A percentile compares a stretch with the other conserved stretches of the same genome.
These are phyloP conservation scores for Omphaloscelis lunosa DNA, from an alignment of 2,888 invertebrate species.

Conservation along the genomic window DNA sequence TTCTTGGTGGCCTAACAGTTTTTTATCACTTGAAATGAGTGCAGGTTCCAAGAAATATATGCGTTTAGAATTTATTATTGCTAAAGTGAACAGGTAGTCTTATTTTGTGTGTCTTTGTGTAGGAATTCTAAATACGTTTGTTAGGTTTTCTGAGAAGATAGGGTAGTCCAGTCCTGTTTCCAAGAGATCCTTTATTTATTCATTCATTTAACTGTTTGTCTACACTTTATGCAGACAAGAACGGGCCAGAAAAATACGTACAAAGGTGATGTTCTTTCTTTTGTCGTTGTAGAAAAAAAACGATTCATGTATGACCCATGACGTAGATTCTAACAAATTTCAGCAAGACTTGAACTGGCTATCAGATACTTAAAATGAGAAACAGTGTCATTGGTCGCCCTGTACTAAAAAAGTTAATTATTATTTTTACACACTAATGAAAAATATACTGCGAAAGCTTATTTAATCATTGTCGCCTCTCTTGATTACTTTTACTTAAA, in stretches of 20 bases:
- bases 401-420: constrained; percentile 10
- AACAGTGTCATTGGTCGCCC: not conserved
- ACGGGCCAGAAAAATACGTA: not conserved
- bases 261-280: not conserved
- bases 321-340: not conserved
- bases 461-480: constrained; percentile 71
- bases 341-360: not conserved
- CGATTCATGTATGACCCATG: not conserved
- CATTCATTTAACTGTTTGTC: not conserved
- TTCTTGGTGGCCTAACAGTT: constrained; percentile 17
- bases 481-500: constrained; percentile 71
- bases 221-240: not conserved
- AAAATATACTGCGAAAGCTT: constrained; percentile 50
- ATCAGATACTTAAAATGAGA: not conserved
- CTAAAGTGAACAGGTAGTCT: not conserved
- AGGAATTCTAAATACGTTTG: not conserved
- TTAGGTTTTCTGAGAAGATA: not conserved
- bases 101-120: constrained; percentile 9
- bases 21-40: constrained; percentile 17
- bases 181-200: not conserved
- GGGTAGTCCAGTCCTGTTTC: not conserved
- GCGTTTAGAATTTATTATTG: constrained; percentile 26
- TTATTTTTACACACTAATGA: constrained; percentile 41
- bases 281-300: not conserved
- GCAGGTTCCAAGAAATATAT: constrained; percentile 18